Evolutionary conservation across 2,113 vertebrate species (phyloP), one percentile per base, ranked within the genome.

Genomic region (Damaliscus lunatus): DNA sequence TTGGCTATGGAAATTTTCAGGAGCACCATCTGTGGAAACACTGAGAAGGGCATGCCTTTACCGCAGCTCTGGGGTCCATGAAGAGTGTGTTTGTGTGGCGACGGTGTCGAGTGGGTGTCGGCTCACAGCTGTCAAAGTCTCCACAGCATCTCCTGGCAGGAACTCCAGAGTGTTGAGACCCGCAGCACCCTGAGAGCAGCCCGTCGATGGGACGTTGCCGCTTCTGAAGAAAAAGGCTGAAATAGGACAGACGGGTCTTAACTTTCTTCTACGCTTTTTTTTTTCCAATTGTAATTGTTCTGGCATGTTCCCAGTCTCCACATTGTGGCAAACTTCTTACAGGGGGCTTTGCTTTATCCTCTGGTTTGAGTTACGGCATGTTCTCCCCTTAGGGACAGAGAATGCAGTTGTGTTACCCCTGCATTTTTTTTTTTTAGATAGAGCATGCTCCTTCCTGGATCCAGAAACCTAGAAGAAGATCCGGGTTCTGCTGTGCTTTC

Each of bases 1-100:
- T 43, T 96, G 97, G 90, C 88, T 94, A 29, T 96, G 96, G 98
- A 91, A 98, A 98, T 98, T 98, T 98, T 96, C 94, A 88, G 74
- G 59, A 88, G 59, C 50, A 82, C 27, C 36, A 31, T 83, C 93
- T 96, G 43, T 93, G 84, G 71, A 92, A 98, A 98, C 82, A 81
- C 36, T 83, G 57, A 57, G 83, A 92, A 88, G 84, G 97, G 95
- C 92, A 96, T 98, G 96, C 64, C 95, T 96, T 85, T 96, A 85
- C 98, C 96, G 14, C 29, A 94, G 85, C 60, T 91, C 96, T 93
- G 15, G 59, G 93, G 95, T 92, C 97, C 86, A 81, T 96, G 95
- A 96, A 88, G 82, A 89, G 46, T n/a, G 0, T 36, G 60, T 52
- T 57, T 91, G 36, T 88, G 46, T 43, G 33, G 40, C 1, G 2